Conservation (phyloP, 2,797 vertebrate genomes). For the Manis javanica region DNA sequence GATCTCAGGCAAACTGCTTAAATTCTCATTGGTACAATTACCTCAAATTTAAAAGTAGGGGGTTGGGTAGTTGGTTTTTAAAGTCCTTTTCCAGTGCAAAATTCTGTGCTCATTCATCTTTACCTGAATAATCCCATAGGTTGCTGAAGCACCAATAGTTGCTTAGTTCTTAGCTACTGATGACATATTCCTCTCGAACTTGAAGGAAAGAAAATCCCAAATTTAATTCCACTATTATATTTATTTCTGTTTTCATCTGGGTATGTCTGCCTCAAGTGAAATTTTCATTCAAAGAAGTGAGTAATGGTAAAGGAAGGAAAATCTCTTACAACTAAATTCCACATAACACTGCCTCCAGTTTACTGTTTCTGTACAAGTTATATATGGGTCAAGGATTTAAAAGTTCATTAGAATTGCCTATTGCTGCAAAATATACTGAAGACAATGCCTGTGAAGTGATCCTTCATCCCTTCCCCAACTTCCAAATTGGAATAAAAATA, state of each 20-base stretch:
- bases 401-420: conserved; percentile 17
- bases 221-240: not conserved
- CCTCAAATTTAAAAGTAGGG: not conserved
- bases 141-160: not conserved
- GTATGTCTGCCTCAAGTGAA: not conserved
- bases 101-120: not conserved
- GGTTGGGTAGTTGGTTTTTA: not conserved
- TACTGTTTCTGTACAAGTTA: not conserved
- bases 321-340: not conserved
- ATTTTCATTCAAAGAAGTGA: not conserved
- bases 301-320: not conserved
- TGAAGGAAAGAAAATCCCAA: not conserved
- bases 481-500: conserved; percentile 46
- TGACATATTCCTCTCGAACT: not conserved
- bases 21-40: not conserved
- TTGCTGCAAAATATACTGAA: not conserved
- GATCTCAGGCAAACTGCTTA: not conserved
- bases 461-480: not conserved
- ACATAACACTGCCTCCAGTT: not conserved
- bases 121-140: not conserved
- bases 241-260: not conserved
- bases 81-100: not conserved
- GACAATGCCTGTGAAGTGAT: conserved; percentile 1
- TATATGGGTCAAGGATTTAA: not conserved
- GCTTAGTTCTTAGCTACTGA: not conserved